Conservation (phyloP, 2,888 invertebrate species). For the Steromphala cineraria region DNA sequence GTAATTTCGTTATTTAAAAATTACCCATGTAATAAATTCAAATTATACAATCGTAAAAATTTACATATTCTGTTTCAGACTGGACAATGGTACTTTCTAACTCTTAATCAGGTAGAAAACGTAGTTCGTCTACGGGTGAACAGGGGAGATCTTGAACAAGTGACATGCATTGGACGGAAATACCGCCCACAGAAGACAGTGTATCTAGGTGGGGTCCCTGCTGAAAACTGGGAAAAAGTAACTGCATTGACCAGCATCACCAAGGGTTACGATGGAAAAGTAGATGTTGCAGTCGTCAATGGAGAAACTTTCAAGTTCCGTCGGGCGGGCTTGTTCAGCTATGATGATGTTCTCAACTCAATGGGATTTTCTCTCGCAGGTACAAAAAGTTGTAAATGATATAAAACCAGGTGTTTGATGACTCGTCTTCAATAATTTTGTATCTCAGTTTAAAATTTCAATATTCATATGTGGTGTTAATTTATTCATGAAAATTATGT, state of each 20-base stretch:
- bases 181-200: constrained; percentile 19
- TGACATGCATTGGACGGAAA: constrained; percentile 24
- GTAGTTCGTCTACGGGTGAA: constrained; percentile 36
- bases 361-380: constrained; percentile 24
- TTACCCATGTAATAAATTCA: too few relatives aligned
- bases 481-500: too few relatives aligned
- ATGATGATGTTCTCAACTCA: constrained; percentile 18
- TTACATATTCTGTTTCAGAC: constrained; percentile 31
- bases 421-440: too few relatives aligned
- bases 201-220: constrained; percentile 21
- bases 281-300: constrained; percentile 26
- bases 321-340: constrained; percentile 15
- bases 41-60: too few relatives aligned
- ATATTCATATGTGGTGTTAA: too few relatives aligned
- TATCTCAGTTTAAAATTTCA: too few relatives aligned
- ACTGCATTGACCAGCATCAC: constrained; percentile 10
- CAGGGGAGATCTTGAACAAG: constrained; percentile 30
- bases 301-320: constrained; percentile 21
- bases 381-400: background rate
- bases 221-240: constrained; percentile 11
- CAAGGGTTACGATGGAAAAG: constrained; percentile 22
- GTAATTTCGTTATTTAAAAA: too few relatives aligned
- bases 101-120: constrained; percentile 28
- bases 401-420: too few relatives aligned
- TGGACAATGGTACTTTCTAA: constrained; percentile 40